phyloP scores from a whole-genome alignment of 2,113 vertebrate genomes.

The Saimiri boliviensis region DNA sequence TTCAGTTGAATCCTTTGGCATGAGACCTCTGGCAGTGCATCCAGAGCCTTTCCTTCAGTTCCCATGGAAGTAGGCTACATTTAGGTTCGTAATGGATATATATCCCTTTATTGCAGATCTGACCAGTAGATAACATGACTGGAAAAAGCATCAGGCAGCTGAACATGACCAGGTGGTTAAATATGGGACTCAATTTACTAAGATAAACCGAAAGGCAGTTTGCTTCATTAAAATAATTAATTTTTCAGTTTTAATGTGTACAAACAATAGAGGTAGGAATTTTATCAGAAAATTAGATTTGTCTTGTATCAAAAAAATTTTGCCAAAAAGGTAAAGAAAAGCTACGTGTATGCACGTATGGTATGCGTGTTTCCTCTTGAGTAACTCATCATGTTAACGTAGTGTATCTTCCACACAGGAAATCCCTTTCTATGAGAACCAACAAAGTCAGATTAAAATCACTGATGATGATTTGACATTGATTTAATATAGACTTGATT shows the following conservation, averaged over 20 bases:
- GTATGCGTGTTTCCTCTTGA: neutral
- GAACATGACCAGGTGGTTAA: neutral
- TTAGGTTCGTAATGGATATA: neutral
- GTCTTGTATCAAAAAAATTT: neutral
- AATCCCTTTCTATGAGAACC: neutral
- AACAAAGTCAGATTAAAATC: neutral
- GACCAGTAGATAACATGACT: neutral
- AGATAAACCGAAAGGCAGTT: neutral
- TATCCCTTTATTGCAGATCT: neutral
- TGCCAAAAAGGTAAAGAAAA: neutral
- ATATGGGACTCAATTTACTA: neutral
- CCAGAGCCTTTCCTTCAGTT: neutral
- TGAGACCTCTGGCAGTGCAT: neutral
- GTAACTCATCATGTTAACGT: neutral
- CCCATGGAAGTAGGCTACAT: neutral
- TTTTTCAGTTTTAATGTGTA: neutral
- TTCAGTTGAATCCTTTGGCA: conserved; percentile 47
- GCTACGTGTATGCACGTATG: neutral
- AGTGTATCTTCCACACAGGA: neutral
- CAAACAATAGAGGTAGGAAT: neutral
- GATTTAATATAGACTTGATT: neutral
- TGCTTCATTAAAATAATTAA: neutral
- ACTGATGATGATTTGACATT: neutral
- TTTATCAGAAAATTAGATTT: neutral
- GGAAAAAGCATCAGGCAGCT: neutral